Percentiles rank a stretch among this genome's conserved stretches.
Evolutionary conservation across 2,888 invertebrate genomes (phyloP).

Genomic region (Seira ritae): DNA sequence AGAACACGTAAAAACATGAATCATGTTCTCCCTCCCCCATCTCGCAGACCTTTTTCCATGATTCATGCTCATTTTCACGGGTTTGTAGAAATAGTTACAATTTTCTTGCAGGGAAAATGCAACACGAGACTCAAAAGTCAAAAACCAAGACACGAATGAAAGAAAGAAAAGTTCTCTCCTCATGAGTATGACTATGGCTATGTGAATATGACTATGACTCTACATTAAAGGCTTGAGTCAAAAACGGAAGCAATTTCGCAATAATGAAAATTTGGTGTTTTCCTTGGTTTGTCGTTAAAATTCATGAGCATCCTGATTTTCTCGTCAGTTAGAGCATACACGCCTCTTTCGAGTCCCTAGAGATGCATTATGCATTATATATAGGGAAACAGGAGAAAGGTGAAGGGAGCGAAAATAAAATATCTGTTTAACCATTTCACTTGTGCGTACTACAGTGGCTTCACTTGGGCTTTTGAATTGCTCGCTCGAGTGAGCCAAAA

Average conservation of each 20-base stretch:
- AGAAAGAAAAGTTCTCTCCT: no score
- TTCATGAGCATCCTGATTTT: conserved; percentile 58
- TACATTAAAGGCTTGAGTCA: neutral
- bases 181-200: no score
- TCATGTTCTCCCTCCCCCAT: conserved; percentile 8
- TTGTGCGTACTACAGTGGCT: neutral
- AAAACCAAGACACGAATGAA: no score
- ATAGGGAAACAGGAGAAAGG: neutral
- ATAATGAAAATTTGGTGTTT: conserved; percentile 62
- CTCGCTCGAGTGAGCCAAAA: neutral
- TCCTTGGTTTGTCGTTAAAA: conserved; percentile 56
- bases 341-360: conserved; percentile 50
- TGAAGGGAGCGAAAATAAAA: neutral
- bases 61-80: neutral
- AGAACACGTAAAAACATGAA: conserved; percentile 9
- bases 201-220: neutral
- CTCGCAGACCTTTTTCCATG: neutral
- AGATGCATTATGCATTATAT: conserved; percentile 57
- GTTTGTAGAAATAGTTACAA: neutral
- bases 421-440: neutral
- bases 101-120: no score
- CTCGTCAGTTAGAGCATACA: conserved; percentile 22
- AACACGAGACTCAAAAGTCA: no score
- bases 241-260: conserved; percentile 58
- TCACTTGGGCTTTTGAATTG: no score